Percentiles rank a stretch among this genome's conserved stretches.
Evolutionary conservation across 1,140 invertebrate species (phyloP).

Genomic region (Goniozus legneri): DNA sequence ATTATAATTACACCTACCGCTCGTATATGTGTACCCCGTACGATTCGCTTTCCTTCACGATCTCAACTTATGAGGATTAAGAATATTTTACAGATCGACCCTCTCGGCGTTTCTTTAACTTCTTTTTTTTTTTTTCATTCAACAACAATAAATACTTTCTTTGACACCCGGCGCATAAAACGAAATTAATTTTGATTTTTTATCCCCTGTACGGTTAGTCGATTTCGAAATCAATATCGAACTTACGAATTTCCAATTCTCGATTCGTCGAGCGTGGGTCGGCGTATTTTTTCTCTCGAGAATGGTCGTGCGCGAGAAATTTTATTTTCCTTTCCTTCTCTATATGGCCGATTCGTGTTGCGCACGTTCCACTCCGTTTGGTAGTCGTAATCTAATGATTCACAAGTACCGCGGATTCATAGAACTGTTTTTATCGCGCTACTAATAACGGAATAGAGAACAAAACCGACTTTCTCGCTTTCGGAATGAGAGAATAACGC

Average conservation of each 20-base stretch:
- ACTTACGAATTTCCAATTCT: too few species aligned
- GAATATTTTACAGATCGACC: slow-evolving; percentile 2
- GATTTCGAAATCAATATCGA: too few species aligned
- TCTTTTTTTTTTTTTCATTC: too few species aligned
- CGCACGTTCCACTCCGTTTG: slow-evolving; percentile 4
- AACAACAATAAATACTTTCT: too few species aligned
- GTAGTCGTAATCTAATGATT: slow-evolving; percentile 27
- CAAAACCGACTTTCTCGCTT: not conserved
- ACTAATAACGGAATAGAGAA: not conserved
- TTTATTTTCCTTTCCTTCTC: too few species aligned
- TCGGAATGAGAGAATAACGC: slow-evolving; percentile 12
- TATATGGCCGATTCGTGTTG: too few species aligned
- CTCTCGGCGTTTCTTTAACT: slow-evolving; percentile 1
- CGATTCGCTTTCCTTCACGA: slow-evolving; percentile 2
- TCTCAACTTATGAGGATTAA: not conserved
- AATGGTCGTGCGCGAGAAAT: too few species aligned
- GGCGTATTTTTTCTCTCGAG: too few species aligned
- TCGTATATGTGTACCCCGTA: slow-evolving; percentile 18
- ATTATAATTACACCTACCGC: slow-evolving; percentile 35
- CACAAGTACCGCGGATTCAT: slow-evolving; percentile 24
- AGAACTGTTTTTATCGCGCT: slow-evolving; percentile 13
- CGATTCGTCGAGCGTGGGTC: too few species aligned
- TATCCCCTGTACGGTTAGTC: not conserved
- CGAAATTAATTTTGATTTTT: not conserved
- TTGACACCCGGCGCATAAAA: not conserved